These are phyloP conservation scores for Vanessa atalanta DNA, from an alignment of 1,140 invertebrate genomes.

Conservation along the genomic window DNA sequence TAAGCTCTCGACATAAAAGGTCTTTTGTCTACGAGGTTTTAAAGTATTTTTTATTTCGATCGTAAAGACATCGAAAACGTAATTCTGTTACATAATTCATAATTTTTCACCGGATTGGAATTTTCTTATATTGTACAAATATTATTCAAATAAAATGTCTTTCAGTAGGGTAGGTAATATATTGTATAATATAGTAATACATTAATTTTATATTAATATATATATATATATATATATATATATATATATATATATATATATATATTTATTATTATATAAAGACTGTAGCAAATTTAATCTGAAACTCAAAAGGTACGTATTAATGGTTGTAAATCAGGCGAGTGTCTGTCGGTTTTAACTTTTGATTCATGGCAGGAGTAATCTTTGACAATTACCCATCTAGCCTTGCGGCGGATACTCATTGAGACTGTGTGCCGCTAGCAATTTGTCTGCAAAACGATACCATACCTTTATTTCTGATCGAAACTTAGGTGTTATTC, in stretches of 20 bases:
- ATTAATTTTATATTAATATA: too few relatives aligned
- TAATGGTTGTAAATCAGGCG: slow-evolving; percentile 53
- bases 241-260: too few relatives aligned
- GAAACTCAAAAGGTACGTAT: background rate
- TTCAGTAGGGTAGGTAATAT: too few relatives aligned
- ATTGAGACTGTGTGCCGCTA: slow-evolving; percentile 32
- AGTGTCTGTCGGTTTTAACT: slow-evolving; percentile 51
- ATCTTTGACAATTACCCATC: slow-evolving; percentile 66
- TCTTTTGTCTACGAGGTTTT: background rate
- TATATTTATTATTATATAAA: too few relatives aligned
- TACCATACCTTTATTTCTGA: background rate
- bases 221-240: too few relatives aligned
- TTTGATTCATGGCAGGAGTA: slow-evolving; percentile 61
- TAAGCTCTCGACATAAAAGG: background rate
- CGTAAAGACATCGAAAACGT: background rate
- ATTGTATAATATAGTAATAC: too few relatives aligned
- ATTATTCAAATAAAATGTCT: too few relatives aligned
- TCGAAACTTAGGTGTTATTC: background rate
- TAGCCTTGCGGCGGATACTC: slow-evolving; percentile 57
- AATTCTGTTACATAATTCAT: background rate
- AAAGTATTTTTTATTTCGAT: background rate
- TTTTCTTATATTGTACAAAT: too few relatives aligned
- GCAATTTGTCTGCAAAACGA: background rate
- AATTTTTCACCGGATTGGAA: too few relatives aligned
- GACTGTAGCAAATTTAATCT: too few relatives aligned